Conservation (phyloP, 2,113 vertebrate species). For the Microcebus ravelobensis region DNA sequence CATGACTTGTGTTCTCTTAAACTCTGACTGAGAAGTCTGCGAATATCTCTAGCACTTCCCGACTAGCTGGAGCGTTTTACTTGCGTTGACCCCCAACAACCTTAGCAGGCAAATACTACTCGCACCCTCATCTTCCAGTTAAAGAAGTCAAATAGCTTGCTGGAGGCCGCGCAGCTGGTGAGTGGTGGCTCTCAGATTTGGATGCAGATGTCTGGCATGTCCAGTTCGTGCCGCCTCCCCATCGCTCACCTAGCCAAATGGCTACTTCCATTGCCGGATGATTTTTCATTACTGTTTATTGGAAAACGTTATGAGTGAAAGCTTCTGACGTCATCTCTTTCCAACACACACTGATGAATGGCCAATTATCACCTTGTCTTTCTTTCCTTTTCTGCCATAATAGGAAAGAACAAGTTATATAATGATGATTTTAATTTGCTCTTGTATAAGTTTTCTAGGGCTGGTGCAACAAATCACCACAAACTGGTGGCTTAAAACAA, state of each 20-base stretch:
- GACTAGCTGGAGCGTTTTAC: not conserved
- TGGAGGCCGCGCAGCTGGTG: not conserved
- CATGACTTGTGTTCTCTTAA: constrained; percentile 24
- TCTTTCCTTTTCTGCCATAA: not conserved
- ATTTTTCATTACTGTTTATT: not conserved
- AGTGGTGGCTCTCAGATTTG: not conserved
- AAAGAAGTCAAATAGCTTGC: not conserved
- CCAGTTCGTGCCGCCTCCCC: not conserved
- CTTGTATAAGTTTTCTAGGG: not conserved
- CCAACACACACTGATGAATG: not conserved
- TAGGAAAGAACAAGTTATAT: not conserved
- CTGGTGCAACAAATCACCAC: not conserved
- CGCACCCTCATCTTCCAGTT: not conserved
- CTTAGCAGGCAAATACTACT: not conserved
- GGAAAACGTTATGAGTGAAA: not conserved
- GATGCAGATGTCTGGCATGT: not conserved
- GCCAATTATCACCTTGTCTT: not conserved
- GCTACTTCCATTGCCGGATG: not conserved
- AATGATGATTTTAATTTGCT: not conserved
- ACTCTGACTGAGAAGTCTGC: not conserved
- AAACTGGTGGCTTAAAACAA: not conserved
- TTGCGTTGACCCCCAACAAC: not conserved
- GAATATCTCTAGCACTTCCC: constrained; percentile 1
- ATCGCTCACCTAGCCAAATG: not conserved
- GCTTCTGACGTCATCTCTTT: not conserved